A percentile compares a stretch with the other conserved stretches of the same genome.
Evolutionary conservation across 2,113 vertebrate species (phyloP).

Genomic region (Gobiocypris rarus): DNA sequence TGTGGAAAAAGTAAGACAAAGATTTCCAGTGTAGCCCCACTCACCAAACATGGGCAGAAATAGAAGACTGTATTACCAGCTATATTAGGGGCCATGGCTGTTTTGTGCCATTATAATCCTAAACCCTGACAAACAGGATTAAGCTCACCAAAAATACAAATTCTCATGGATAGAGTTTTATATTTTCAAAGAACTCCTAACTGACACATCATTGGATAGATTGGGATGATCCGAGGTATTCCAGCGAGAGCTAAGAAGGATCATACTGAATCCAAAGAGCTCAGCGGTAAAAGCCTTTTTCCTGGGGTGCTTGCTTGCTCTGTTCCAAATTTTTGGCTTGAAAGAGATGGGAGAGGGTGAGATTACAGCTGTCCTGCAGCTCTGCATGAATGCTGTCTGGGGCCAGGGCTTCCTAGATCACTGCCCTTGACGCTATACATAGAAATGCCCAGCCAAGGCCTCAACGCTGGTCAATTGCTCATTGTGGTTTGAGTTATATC

Average conservation of each 20-base stretch:
- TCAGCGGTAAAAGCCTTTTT: constrained; percentile 42
- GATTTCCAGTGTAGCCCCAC: not conserved
- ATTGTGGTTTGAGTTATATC: constrained; percentile 53
- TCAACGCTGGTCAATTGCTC: constrained; percentile 15
- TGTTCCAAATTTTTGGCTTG: constrained; percentile 28
- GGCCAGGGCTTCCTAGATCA: constrained; percentile 15
- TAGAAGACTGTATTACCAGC: not conserved
- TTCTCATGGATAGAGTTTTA: constrained; percentile 15
- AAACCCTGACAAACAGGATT: constrained; percentile 19
- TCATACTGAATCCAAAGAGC: constrained; percentile 44
- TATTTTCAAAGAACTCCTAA: constrained; percentile 42
- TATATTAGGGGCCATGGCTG: constrained; percentile 8
- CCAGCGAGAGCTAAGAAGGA: constrained; percentile 42
- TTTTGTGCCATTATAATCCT: constrained; percentile 19
- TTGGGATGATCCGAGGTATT: constrained; percentile 43
- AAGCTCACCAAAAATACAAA: constrained; percentile 21
- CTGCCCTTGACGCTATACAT: constrained; percentile 1
- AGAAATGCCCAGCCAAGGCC: not conserved
- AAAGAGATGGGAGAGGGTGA: constrained; percentile 18
- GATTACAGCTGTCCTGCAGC: constrained; percentile 32
- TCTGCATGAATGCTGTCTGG: not conserved
- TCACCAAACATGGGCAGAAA: not conserved
- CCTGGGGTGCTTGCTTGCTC: constrained; percentile 23
- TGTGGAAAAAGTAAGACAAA: not conserved
- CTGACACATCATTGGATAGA: constrained; percentile 47